These are phyloP conservation scores for Gandaritis pyraliata DNA, from an alignment of 2,888 invertebrate species.

Conservation along the genomic window DNA sequence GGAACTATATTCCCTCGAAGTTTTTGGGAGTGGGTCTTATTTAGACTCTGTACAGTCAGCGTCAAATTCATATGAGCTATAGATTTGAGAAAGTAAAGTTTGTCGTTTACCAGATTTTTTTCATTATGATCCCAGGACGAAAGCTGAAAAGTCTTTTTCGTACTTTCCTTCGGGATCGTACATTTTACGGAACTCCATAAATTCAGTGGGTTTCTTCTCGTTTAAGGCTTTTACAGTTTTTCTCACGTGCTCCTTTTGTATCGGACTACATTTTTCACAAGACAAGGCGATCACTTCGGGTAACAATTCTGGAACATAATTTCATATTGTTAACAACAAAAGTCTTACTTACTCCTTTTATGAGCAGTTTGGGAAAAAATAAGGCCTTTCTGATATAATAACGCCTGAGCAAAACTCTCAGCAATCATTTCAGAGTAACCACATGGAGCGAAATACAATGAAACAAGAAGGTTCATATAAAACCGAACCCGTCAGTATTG, in stretches of 20 bases:
- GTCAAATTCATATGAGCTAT: no score
- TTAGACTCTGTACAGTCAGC: no score
- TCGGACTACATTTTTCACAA: slow-evolving; percentile 66
- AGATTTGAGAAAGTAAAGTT: background rate
- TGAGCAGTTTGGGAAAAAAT: no score
- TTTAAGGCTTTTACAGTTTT: slow-evolving; percentile 65
- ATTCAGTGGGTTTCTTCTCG: slow-evolving; percentile 61
- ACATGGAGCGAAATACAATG: background rate
- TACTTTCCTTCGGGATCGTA: slow-evolving; percentile 70
- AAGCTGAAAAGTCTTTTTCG: slow-evolving; percentile 61
- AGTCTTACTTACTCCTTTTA: no score
- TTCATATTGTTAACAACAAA: no score
- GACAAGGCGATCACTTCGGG: slow-evolving; percentile 70
- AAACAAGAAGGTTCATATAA: background rate
- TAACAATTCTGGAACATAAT: slow-evolving; percentile 57
- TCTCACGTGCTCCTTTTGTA: slow-evolving; percentile 59
- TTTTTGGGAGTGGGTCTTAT: no score
- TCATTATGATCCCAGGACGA: slow-evolving; percentile 46
- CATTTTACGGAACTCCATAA: slow-evolving; percentile 59
- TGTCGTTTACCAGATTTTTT: slow-evolving; percentile 7
- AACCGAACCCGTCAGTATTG: no score
- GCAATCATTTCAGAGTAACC: background rate
- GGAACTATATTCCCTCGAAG: no score
- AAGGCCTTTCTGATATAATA: background rate
- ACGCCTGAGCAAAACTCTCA: background rate